Conservation (phyloP, 2,113 vertebrate species). For the Callionymus lyra region DNA sequence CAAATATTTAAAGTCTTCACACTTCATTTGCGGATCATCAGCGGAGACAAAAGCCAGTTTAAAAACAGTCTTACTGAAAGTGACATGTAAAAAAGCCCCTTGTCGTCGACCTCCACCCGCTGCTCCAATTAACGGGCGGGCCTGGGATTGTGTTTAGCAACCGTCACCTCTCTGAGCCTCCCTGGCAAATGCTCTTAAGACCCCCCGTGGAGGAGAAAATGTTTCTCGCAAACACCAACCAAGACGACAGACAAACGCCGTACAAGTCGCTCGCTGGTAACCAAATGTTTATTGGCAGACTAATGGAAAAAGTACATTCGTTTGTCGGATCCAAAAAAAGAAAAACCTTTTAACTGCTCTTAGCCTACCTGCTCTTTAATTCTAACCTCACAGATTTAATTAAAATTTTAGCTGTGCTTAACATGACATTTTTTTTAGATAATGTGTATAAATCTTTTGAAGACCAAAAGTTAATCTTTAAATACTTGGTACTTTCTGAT, state of each 20-base stretch:
- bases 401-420: no score
- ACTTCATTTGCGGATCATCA: constrained; percentile 3
- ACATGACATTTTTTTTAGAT: no score
- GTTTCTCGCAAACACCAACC: constrained; percentile 30
- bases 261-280: constrained; percentile 14
- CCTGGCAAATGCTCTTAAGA: constrained; percentile 2
- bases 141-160: constrained; percentile 39
- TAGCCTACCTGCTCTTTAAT: neutral
- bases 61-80: constrained; percentile 22
- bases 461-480: no score
- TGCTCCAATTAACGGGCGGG: constrained; percentile 44
- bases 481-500: no score
- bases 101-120: constrained; percentile 21
- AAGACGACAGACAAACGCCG: constrained; percentile 18
- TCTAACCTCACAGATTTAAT: no score
- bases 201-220: constrained; percentile 29
- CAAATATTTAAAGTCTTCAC: constrained; percentile 18
- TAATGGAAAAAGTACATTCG: no score
- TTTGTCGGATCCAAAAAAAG: no score
- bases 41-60: neutral
- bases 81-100: constrained; percentile 30
- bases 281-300: no score
- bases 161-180: constrained; percentile 29
- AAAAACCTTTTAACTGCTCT: no score
- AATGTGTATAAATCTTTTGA: no score